A percentile compares a stretch with the other conserved stretches of the same genome.
Conservation (phyloP, 2,797 vertebrate genomes). For the Gymnodraco acuticeps region DNA sequence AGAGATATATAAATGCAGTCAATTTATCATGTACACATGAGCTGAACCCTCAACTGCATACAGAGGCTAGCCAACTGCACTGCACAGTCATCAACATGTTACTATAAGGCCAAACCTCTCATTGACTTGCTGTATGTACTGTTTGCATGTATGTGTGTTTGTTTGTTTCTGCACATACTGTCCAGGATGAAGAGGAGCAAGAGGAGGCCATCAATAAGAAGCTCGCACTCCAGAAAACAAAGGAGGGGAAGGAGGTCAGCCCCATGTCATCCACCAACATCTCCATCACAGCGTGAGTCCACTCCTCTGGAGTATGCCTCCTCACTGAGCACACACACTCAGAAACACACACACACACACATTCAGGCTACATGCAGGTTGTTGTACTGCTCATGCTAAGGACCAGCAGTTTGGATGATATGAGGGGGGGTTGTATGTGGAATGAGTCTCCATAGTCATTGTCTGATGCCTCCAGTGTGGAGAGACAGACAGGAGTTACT, state of each 20-base stretch:
- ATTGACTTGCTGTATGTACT: too few species aligned
- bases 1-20: too few species aligned
- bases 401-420: too few species aligned
- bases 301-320: background rate
- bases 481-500: too few species aligned
- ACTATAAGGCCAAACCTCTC: too few species aligned
- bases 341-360: background rate
- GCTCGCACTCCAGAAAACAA: constrained; percentile 94
- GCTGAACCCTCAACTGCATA: too few species aligned
- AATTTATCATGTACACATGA: too few species aligned
- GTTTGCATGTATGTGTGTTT: background rate
- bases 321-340: background rate
- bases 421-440: too few species aligned
- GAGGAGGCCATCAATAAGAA: constrained; percentile 97
- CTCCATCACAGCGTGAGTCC: constrained; percentile 95
- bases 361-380: too few species aligned
- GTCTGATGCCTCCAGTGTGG: too few species aligned
- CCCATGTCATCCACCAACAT: constrained; percentile 95
- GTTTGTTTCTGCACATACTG: constrained; percentile 27
- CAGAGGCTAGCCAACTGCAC: background rate
- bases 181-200: constrained; percentile 96
- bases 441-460: too few species aligned
- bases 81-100: background rate
- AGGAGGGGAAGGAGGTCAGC: constrained; percentile 97
- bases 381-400: too few species aligned